Evolutionary conservation across 2,888 invertebrate genomes (phyloP), one percentile per base, ranked within the genome.

Genomic region (Operophtera brumata): DNA sequence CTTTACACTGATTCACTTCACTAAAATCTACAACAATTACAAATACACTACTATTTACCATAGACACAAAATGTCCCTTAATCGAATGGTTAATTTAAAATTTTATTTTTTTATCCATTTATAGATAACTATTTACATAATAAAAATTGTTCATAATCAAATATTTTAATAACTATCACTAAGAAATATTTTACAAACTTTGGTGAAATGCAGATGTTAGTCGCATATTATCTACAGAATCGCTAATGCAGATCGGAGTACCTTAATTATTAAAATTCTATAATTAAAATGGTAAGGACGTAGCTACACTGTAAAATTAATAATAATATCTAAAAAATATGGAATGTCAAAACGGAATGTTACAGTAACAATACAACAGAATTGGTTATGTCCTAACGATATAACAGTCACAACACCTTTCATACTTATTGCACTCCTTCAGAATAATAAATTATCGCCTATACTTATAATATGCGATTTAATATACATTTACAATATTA

Each of bases 101-200:
- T 64, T 64, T 64, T 45, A 59, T 81, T 81, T 78, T 80, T 75
- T 78, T 77, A 77, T 71, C 73, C 77, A 84, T 84, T 85, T 80
- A 82, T 79, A 75, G 77, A 78, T 87, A 84, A 84, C 78, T 89
- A 89, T 88, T 80, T 90, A 90, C 89, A 88, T 75, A 87, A 61
- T 86, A 84, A 88, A 77, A 88, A 86, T 85, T 81, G 85, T 86
- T 82, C 82, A 85, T 81, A 71, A 79, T 84, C 82, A 84, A 88
- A 84, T 87, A 82, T 84, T 51, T 61, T 61, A 87, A 71, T 72
- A 72, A 78, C 84, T 89, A 88, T 82, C 71, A 86, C 81, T 87
- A 88, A 77, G 86, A 86, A 84, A 84, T 88, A 88, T 87, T 86
- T 88, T 89, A 90, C 89, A 90, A 88, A 90, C 89, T 90, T 90